phyloP scores from a whole-genome alignment of 2,797 vertebrate genomes.

The Gouania willdenowi region DNA sequence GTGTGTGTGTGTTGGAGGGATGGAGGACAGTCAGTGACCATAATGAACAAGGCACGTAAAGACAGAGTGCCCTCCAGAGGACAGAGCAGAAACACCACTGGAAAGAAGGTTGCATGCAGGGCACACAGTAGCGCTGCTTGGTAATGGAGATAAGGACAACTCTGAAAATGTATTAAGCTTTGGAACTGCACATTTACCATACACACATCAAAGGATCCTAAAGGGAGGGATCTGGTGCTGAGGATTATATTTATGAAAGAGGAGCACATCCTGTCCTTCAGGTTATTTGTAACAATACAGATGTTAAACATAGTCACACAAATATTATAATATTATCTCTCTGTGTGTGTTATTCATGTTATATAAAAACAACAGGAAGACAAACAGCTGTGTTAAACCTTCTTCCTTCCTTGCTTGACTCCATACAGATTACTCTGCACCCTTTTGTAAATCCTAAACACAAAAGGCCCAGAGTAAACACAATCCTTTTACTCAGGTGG shows the following conservation, averaged over 20 bases:
- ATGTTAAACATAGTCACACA: too few relatives aligned
- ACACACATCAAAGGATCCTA: too few relatives aligned
- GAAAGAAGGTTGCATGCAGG: neutral
- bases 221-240: too few relatives aligned
- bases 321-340: too few relatives aligned
- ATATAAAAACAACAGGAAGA: neutral
- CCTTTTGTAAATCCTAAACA: slow-evolving; percentile 18
- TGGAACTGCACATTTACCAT: too few relatives aligned
- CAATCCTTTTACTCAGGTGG: slow-evolving; percentile 46
- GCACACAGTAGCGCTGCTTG: neutral
- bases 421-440: slow-evolving; percentile 9
- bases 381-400: neutral
- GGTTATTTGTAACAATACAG: too few relatives aligned
- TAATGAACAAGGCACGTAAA: slow-evolving; percentile 5
- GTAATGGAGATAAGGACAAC: neutral
- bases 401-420: neutral
- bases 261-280: too few relatives aligned
- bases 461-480: slow-evolving; percentile 23
- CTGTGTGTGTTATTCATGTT: too few relatives aligned
- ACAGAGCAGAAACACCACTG: slow-evolving; percentile 5
- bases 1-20: neutral
- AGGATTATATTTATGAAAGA: too few relatives aligned
- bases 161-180: neutral
- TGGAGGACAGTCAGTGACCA: slow-evolving; percentile 9
- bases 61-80: slow-evolving; percentile 25